Percentiles rank a stretch among this genome's conserved stretches.
Conservation (phyloP, 64 coral and sea anemone genomes). For the Stichodactyla mertensii region DNA sequence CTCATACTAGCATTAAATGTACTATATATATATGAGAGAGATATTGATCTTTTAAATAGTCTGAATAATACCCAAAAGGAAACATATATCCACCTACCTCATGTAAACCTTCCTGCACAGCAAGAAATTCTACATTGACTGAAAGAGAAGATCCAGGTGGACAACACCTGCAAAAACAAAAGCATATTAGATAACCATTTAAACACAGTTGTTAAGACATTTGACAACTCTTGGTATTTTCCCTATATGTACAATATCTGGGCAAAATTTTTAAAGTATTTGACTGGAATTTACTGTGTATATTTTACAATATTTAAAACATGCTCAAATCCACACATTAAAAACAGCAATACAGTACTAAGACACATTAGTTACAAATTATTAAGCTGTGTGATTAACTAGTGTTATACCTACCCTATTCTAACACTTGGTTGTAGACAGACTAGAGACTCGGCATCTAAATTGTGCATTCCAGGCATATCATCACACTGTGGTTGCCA, state of each 20-base stretch:
- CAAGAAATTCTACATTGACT: conserved; percentile 69
- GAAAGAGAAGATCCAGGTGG: conserved; percentile 72
- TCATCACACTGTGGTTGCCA: conserved; percentile 54
- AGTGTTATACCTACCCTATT: conserved; percentile 47
- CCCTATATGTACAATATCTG: too few relatives aligned
- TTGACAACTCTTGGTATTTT: too few relatives aligned
- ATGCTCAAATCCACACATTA: too few relatives aligned
- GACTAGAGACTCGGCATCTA: conserved; percentile 41
- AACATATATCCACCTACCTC: conserved; percentile 35
- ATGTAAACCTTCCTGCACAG: conserved; percentile 76
- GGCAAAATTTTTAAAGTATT: too few relatives aligned
- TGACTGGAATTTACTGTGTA: too few relatives aligned
- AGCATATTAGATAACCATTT: not conserved
- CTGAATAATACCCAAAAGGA: not conserved
- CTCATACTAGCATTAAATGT: too few relatives aligned
- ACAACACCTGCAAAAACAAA: conserved; percentile 49
- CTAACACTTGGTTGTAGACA: conserved; percentile 72
- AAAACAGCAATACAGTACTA: not conserved
- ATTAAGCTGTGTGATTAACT: too few relatives aligned
- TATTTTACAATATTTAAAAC: too few relatives aligned
- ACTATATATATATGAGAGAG: too few relatives aligned
- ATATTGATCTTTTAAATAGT: too few relatives aligned
- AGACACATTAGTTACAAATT: too few relatives aligned
- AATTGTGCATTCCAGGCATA: conserved; percentile 18
- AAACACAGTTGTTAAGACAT: too few relatives aligned